Evolutionary conservation across 2,113 vertebrate genomes (phyloP), one percentile per base, ranked within the genome.

Genomic region (Callochromis pleurospilus): DNA sequence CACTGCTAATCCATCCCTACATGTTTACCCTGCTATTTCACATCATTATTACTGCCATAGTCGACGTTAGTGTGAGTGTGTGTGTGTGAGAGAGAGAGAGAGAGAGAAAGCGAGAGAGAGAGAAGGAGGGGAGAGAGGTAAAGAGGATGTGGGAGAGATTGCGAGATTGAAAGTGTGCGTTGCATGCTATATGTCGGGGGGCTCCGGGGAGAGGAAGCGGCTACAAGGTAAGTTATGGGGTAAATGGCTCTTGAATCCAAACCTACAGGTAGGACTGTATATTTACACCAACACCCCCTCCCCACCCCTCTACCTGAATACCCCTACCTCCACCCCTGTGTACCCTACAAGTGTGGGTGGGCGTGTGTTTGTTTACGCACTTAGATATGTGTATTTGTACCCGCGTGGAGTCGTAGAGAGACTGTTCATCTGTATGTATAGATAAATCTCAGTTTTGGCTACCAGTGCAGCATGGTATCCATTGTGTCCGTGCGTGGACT

Each of bases 181-280:
- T 96, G 96, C 95, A 96, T 96, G 96, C 92, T 94, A 56, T 95
- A 87, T 96, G 94, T 95, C 51, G 89, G 94, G 94, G 95, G 93
- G 91, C 93, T 93, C 93, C 85, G 77, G 90, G 93, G 88, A 94
- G 93, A 92, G 87, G 91, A 92, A 90, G 91, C 94, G 31, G 88
- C 93, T 84, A 83, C 89, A 88, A 96, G 96, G 96, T 97, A 96
- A 97, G 96, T 97, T 89, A 79, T 90, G 93, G 95, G 96, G 89
- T 94, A 91, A 94, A 90, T 84, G 94, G 93, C 93, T 93, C 93
- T 92, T 87, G 92, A 95, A 94, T 93, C 92, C 95, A 91, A 95
- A 94, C 62, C 53, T 88, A 85, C 95, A 97, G 96, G 96, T 97
- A 97, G 96, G 96, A 95, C 85, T 88, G 89, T 93, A 65, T 93